A percentile compares a stretch with the other conserved stretches of the same genome.
phyloP scores from a whole-genome alignment of 35 echinoderm and acorn worm genomes.

The Apostichopus parvimensis region DNA sequence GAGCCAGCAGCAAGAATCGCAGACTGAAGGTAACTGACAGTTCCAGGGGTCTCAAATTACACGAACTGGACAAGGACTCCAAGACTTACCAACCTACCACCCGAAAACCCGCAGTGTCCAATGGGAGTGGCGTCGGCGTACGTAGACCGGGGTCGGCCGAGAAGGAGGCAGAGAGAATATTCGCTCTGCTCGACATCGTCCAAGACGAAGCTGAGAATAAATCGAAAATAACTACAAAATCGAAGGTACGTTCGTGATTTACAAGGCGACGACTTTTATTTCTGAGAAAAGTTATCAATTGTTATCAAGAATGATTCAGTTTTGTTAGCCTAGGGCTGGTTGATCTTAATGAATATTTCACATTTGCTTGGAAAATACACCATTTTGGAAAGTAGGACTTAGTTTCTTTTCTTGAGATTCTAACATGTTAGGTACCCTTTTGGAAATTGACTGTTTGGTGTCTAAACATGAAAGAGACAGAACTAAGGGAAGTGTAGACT shows the following conservation, averaged over 20 bases:
- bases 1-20: slow-evolving; percentile 37
- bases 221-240: slow-evolving; percentile 11
- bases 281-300: background rate
- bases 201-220: slow-evolving; percentile 13
- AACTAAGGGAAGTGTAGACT: no score
- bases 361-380: no score
- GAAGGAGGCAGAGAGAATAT: slow-evolving; percentile 19
- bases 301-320: background rate
- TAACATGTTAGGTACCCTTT: no score
- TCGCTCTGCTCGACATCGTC: slow-evolving; percentile 13
- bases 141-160: background rate
- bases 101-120: background rate
- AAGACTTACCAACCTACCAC: background rate
- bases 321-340: background rate
- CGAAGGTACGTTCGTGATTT: background rate
- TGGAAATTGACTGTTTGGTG: no score
- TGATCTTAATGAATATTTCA: background rate
- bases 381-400: no score
- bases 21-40: slow-evolving; percentile 37
- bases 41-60: slow-evolving; percentile 36
- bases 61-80: slow-evolving; percentile 49
- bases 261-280: background rate
- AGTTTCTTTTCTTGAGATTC: no score
- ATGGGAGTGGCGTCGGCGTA: slow-evolving; percentile 12
- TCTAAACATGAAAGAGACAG: no score